A percentile compares a stretch with the other conserved stretches of the same genome.
Conservation (phyloP, 2,888 invertebrate species). For the Chesias legatella region DNA sequence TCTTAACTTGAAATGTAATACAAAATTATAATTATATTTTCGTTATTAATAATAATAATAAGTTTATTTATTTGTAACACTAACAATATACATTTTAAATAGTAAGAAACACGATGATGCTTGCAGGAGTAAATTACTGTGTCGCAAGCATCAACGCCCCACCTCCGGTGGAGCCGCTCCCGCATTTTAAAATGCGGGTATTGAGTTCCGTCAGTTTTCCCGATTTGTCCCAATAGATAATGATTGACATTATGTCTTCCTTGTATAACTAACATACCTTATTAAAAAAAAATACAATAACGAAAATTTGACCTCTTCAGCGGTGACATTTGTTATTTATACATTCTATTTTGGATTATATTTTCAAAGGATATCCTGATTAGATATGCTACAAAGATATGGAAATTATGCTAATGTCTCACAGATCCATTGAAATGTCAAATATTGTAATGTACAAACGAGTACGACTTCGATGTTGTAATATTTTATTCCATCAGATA, state of each 20-base stretch:
- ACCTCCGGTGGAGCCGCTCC: neutral
- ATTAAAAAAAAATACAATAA: neutral
- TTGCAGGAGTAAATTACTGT: no score
- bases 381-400: constrained; percentile 21
- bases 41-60: no score
- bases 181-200: constrained; percentile 5
- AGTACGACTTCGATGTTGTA: neutral
- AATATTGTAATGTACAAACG: constrained; percentile 7
- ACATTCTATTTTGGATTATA: constrained; percentile 14
- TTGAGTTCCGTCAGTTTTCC: constrained; percentile 38
- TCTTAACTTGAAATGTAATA: no score
- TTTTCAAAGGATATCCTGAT: constrained; percentile 15
- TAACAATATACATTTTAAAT: no score
- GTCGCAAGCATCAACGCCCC: no score
- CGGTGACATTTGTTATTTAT: constrained; percentile 12
- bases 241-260: constrained; percentile 34
- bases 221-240: constrained; percentile 40
- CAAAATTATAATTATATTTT: no score
- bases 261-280: constrained; percentile 17
- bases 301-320: constrained; percentile 1
- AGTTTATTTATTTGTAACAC: no score
- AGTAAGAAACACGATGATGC: no score
- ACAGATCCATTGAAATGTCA: neutral
- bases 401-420: constrained; percentile 15
- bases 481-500: no score